A percentile compares a stretch with the other conserved stretches of the same genome.
Conservation (phyloP, 2,113 vertebrate genomes). For the Edolisoma coerulescens region DNA sequence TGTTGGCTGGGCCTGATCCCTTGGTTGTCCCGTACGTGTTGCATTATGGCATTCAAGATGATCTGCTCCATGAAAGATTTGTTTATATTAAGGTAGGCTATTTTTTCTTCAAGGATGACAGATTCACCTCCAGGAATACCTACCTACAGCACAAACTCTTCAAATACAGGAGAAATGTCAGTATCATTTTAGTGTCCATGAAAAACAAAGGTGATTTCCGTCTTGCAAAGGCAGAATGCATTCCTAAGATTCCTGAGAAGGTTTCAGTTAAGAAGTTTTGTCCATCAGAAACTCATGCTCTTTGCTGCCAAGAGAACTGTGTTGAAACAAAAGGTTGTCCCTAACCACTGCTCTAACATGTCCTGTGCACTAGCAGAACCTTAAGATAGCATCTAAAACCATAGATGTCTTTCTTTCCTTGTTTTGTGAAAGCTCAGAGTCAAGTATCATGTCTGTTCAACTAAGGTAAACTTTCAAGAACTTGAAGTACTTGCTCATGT, state of each 20-base stretch:
- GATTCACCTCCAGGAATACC: neutral
- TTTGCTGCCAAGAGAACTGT: neutral
- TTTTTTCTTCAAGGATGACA: neutral
- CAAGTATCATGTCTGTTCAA: neutral
- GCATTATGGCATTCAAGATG: neutral
- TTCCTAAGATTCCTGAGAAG: neutral
- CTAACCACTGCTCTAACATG: neutral
- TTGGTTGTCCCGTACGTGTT: neutral
- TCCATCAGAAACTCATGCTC: neutral
- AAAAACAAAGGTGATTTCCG: neutral
- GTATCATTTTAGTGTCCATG: neutral
- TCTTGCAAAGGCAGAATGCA: neutral
- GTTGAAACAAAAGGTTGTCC: neutral
- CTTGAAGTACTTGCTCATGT: neutral
- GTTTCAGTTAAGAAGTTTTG: neutral
- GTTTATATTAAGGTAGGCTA: neutral
- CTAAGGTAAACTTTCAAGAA: neutral
- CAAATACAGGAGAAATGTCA: neutral
- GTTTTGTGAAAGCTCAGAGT: neutral
- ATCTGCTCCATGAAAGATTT: neutral
- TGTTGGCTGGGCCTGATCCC: neutral
- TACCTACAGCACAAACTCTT: neutral
- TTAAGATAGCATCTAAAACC: neutral
- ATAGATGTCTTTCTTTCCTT: neutral
- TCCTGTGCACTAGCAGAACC: neutral